A percentile compares a stretch with the other conserved stretches of the same genome.
Evolutionary conservation across 2,113 vertebrate genomes (phyloP).

Genomic region (Limnothrissa miodon): DNA sequence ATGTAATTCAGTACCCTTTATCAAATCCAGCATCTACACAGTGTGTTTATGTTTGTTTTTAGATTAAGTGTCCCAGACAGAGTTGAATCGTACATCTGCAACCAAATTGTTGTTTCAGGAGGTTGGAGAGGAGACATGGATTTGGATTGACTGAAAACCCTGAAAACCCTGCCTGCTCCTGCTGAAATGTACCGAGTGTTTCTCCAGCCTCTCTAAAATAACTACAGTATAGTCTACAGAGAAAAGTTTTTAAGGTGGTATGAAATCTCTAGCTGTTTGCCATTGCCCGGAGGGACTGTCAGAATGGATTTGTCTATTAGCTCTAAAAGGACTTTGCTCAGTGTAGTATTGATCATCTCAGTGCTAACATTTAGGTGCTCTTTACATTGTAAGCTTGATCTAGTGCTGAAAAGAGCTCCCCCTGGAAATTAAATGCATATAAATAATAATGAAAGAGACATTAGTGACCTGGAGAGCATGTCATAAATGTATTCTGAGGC

Average conservation of each 20-base stretch:
- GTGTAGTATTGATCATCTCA: constrained; percentile 74
- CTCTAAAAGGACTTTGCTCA: constrained; percentile 77
- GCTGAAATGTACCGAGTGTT: background rate
- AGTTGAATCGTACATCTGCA: too few species aligned
- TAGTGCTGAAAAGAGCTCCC: constrained; percentile 71
- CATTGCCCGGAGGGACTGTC: constrained; percentile 62
- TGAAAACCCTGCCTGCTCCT: background rate
- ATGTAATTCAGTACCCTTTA: too few species aligned
- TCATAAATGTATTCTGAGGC: constrained; percentile 56
- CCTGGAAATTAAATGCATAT: constrained; percentile 72
- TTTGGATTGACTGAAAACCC: constrained; percentile 53
- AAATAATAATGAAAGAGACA: constrained; percentile 66
- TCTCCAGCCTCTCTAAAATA: background rate
- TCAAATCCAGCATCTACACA: too few species aligned
- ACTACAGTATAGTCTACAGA: background rate
- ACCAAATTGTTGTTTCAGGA: constrained; percentile 45
- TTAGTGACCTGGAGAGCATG: constrained; percentile 48
- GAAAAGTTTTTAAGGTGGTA: background rate
- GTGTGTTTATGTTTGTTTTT: too few species aligned
- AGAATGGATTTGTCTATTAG: constrained; percentile 79
- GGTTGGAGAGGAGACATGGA: constrained; percentile 11
- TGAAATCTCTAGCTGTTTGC: constrained; percentile 38
- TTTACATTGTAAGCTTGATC: constrained; percentile 77
- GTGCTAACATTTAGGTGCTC: constrained; percentile 73
- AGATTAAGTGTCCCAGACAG: too few species aligned